Conservation (phyloP, 2,113 vertebrate species). For the Charadrius vociferus region DNA sequence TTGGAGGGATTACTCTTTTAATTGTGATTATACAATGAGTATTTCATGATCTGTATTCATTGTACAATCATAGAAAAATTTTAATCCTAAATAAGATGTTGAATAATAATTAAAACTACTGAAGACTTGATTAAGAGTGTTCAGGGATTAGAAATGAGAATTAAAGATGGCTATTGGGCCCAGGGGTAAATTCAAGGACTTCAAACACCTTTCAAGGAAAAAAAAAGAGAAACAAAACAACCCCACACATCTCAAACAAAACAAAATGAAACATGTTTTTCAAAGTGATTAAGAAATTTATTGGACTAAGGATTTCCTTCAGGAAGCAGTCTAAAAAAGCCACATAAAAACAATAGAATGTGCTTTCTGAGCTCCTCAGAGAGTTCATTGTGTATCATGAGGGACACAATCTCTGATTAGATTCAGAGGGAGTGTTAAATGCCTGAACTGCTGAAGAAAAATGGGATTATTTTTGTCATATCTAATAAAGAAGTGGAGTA, state of each 20-base stretch:
- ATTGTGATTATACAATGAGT: conserved; percentile 62
- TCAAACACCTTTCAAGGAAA: conserved; percentile 13
- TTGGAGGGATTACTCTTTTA: conserved; percentile 73
- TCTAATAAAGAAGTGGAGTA: not conserved
- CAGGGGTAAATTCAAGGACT: conserved; percentile 59
- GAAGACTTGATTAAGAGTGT: conserved; percentile 71
- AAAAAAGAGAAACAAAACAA: not conserved
- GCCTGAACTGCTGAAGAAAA: not conserved
- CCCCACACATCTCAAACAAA: not conserved
- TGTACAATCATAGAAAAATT: conserved; percentile 65
- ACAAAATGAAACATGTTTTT: conserved; percentile 12
- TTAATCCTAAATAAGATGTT: conserved; percentile 78
- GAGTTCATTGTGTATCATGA: not conserved
- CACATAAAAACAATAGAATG: not conserved
- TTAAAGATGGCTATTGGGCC: conserved; percentile 47
- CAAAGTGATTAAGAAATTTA: conserved; percentile 32
- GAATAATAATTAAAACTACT: conserved; percentile 79
- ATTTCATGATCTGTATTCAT: conserved; percentile 68
- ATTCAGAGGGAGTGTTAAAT: not conserved
- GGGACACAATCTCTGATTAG: not conserved
- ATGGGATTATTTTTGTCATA: not conserved
- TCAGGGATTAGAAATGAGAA: conserved; percentile 69
- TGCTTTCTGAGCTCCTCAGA: not conserved
- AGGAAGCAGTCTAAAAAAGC: not conserved
- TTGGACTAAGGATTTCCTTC: not conserved